phyloP scores from a whole-genome alignment of 2,888 invertebrate genomes.

The Scaeva pyrastri region DNA sequence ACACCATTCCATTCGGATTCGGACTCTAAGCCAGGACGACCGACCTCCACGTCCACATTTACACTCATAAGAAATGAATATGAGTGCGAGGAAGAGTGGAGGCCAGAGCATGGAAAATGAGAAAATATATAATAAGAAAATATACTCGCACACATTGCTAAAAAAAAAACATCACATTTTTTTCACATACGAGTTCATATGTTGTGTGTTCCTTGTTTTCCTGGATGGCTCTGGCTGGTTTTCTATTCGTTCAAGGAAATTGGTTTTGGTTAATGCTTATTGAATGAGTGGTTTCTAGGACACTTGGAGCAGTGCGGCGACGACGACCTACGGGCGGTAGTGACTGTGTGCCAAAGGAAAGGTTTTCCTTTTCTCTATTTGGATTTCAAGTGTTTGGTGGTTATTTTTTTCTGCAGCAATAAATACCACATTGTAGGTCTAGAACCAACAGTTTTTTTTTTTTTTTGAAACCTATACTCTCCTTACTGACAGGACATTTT shows the following conservation, averaged over 20 bases:
- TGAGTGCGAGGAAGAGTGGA: neutral
- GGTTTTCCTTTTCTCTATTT: conserved; percentile 45
- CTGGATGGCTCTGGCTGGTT: neutral
- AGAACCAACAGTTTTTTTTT: neutral
- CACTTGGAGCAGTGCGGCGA: too few species aligned
- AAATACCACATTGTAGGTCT: neutral
- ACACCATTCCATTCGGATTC: too few species aligned
- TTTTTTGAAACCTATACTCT: neutral
- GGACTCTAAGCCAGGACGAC: conserved; percentile 2
- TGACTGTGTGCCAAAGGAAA: neutral
- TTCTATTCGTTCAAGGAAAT: neutral
- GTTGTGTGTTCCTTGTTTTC: neutral
- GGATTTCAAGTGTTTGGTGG: neutral
- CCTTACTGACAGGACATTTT: conserved; percentile 37
- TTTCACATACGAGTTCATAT: conserved; percentile 11
- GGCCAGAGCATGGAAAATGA: neutral
- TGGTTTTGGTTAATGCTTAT: conserved; percentile 34
- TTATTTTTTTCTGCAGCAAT: neutral
- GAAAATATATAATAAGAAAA: conserved; percentile 5
- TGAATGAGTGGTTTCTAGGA: conserved; percentile 10
- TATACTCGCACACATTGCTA: neutral
- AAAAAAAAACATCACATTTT: too few species aligned
- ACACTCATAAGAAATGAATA: neutral
- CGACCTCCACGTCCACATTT: neutral
- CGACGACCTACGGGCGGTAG: neutral